Evolutionary conservation across 2,113 vertebrate species (phyloP).

Genomic region (Poeciliopsis retropinna): DNA sequence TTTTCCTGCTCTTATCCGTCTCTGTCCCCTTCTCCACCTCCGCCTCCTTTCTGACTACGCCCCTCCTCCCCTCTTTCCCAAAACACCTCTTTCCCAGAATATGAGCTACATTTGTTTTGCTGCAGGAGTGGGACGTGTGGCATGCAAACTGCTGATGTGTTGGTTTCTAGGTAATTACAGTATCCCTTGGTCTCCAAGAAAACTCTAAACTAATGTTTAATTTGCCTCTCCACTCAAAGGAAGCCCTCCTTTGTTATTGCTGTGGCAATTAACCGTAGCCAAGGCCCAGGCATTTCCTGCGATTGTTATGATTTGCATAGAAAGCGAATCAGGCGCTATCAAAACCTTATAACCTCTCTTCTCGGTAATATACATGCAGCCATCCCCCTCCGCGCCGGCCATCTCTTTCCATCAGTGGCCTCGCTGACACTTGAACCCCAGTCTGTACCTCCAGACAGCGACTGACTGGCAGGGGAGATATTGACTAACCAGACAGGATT

Average conservation of each 20-base stretch:
- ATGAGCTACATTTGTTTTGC: conserved; percentile 75
- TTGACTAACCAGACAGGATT: conserved; percentile 19
- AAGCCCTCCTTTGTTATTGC: conserved; percentile 80
- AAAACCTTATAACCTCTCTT: conserved; percentile 46
- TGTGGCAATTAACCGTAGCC: conserved; percentile 77
- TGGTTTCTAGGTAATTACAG: conserved; percentile 81
- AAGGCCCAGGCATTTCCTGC: conserved; percentile 80
- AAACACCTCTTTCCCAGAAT: conserved; percentile 57
- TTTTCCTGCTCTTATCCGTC: conserved; percentile 47
- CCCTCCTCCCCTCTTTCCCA: conserved; percentile 3
- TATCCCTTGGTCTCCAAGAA: conserved; percentile 77
- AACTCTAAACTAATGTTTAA: conserved; percentile 80
- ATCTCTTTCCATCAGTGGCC: conserved; percentile 54
- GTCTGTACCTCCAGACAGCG: conserved; percentile 12
- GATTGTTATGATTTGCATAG: conserved; percentile 83
- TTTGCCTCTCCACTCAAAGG: conserved; percentile 77
- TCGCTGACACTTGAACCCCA: conserved; percentile 45
- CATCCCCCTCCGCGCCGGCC: conserved; percentile 49
- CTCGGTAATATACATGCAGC: conserved; percentile 14
- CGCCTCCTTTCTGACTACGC: conserved; percentile 25
- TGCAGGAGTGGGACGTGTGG: conserved; percentile 61
- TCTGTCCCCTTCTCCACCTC: conserved; percentile 51
- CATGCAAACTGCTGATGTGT: conserved; percentile 78
- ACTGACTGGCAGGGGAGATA: conserved; percentile 31
- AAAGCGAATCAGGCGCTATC: conserved; percentile 72